Conservation (phyloP, 2,113 vertebrate species). For the Nannobrachium achirus region DNA sequence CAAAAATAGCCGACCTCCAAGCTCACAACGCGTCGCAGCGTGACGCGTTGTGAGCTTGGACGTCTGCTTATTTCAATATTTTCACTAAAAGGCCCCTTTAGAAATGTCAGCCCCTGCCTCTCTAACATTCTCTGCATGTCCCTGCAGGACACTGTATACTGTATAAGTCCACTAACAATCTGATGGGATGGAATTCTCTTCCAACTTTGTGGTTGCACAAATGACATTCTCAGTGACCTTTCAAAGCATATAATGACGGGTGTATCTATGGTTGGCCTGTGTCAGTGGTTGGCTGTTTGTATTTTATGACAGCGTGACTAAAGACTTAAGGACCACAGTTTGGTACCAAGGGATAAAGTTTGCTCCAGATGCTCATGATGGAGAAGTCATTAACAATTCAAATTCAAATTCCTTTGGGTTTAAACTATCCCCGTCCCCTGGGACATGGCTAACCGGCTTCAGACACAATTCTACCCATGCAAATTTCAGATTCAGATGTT, state of each 20-base stretch:
- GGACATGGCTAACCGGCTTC: slow-evolving; percentile 17
- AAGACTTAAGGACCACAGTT: slow-evolving; percentile 32
- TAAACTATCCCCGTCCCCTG: slow-evolving; percentile 16
- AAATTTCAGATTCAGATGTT: slow-evolving; percentile 2
- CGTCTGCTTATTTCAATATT: no score
- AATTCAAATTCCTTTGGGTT: slow-evolving; percentile 30
- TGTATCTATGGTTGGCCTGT: slow-evolving; percentile 40
- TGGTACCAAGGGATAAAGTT: slow-evolving; percentile 37
- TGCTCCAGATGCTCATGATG: slow-evolving; percentile 41
- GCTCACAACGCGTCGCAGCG: no score
- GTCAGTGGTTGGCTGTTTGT: slow-evolving; percentile 34
- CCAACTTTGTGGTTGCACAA: slow-evolving; percentile 47
- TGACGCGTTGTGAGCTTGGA: no score
- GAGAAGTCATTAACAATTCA: slow-evolving; percentile 46
- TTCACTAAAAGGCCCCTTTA: no score
- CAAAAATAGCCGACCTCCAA: no score
- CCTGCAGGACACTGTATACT: no score
- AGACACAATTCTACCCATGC: neutral
- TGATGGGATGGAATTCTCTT: slow-evolving; percentile 11
- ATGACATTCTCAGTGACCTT: slow-evolving; percentile 48
- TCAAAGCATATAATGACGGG: slow-evolving; percentile 36
- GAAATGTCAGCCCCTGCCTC: no score
- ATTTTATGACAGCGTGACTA: slow-evolving; percentile 39
- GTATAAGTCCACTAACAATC: slow-evolving; percentile 30
- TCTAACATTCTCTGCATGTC: no score